Base-by-base conservation (phyloP, 2,113 vertebrate genomes). In the Gallinago jamesoni region DNA sequence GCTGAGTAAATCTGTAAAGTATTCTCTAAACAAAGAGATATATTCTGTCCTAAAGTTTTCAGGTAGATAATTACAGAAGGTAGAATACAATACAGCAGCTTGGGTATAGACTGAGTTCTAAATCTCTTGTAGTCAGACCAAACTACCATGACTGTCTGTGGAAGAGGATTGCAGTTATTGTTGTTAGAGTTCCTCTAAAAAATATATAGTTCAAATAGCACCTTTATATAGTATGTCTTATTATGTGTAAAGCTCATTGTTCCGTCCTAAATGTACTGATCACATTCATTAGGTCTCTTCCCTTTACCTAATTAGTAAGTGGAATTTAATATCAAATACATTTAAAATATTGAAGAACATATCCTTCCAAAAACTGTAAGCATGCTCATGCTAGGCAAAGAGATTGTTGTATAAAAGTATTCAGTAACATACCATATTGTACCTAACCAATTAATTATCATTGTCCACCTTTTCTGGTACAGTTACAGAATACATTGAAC, bases 1-100 rank as follows among this genome's bases (percentile, higher is more conserved):
- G 94, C 52, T 88, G 89, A 90, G 86, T 64, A 94, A 97, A 80
- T 92, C 74, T 93, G 53, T 90, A 66, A 86, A 93, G 59, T 87
- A 86, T 86, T 94, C 41, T 94, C 88, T 75, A 97, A 97, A 93
- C 18, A 73, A 69, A 88, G 39, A 48, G 45, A 20, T 53, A 47
- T 41, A 82, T 66, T 75, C 18, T 79, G 33, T 87, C 35, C 10
- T 78, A 62, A 93, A 43, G 37, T 72, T 67, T 62, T 33, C 52
- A 78, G 3, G 24, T 37, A 80, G n/a, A 59, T 67, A 70, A 90
- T 87, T 85, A 68, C 27, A 72, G 39, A 97, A 95, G 37, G 60
- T 41, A 78, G 62, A 81, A 69, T 55, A 63, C 31, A 62, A 72
- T 21, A 43, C 4, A 67, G 10, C 13, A 55, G 8, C 15, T 62